Evolutionary conservation across 2,888 invertebrate species (phyloP).

Genomic region (Andrena chrysosceles): DNA sequence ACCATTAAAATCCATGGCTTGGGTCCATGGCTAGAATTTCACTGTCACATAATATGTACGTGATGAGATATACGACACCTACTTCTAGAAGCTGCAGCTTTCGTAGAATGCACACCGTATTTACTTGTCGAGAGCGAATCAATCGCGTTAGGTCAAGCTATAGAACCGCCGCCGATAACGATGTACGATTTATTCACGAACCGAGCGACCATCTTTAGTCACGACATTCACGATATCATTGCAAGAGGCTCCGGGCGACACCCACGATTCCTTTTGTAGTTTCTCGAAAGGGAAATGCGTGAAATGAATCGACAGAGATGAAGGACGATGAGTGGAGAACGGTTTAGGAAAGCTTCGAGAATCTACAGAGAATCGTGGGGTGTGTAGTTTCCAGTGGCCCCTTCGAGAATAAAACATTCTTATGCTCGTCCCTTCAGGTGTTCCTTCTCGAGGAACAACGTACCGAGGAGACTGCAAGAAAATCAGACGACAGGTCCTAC

Average conservation of each 20-base stretch:
- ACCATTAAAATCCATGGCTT: constrained; percentile 84
- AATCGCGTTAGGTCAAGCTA: constrained; percentile 55
- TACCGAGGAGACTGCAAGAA: constrained; percentile 77
- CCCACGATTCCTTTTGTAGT: constrained; percentile 37
- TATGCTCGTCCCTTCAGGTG: constrained; percentile 84
- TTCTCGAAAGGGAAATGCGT: constrained; percentile 24
- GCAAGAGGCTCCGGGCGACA: constrained; percentile 20
- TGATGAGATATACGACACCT: constrained; percentile 69
- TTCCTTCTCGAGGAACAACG: constrained; percentile 88
- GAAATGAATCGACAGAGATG: too few relatives aligned
- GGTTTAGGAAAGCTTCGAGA: constrained; percentile 22
- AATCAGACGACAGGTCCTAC: constrained; percentile 93
- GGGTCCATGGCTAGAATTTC: constrained; percentile 82
- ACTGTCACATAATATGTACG: constrained; percentile 72
- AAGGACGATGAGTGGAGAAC: background rate
- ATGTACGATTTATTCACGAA: constrained; percentile 40
- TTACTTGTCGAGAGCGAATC: constrained; percentile 54
- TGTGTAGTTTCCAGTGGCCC: background rate
- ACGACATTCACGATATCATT: constrained; percentile 35
- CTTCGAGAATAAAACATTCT: constrained; percentile 3
- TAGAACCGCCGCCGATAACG: constrained; percentile 45
- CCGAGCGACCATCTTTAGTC: constrained; percentile 32
- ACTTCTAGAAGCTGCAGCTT: constrained; percentile 78
- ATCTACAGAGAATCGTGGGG: constrained; percentile 57
- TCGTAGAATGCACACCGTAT: constrained; percentile 81